A percentile compares a stretch with the other conserved stretches of the same genome.
Evolutionary conservation across 2,113 vertebrate genomes (phyloP).

Genomic region (Apeltes quadracus): DNA sequence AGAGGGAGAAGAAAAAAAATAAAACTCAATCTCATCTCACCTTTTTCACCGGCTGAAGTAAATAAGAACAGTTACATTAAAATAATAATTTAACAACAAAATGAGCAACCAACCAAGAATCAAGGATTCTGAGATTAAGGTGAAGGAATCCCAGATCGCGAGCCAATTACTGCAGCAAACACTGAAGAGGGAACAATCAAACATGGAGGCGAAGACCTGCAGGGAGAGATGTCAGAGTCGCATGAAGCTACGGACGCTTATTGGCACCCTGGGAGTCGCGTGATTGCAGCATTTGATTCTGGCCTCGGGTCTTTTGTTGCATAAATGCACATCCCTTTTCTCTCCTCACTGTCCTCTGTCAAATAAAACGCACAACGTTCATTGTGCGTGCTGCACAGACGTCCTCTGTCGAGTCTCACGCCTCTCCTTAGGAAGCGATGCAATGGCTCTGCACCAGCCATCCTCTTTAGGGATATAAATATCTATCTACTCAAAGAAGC

Average conservation of each 20-base stretch:
- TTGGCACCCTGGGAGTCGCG: neutral
- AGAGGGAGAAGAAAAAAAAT: slow-evolving; percentile 34
- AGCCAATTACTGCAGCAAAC: neutral
- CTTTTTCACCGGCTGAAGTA: slow-evolving; percentile 1
- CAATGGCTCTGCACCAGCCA: neutral
- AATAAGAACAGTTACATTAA: neutral
- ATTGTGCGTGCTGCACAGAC: neutral
- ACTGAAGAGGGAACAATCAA: neutral
- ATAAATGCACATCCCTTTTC: neutral
- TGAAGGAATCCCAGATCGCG: neutral
- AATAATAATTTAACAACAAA: neutral
- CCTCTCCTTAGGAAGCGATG: neutral
- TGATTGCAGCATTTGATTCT: neutral
- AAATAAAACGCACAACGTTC: neutral
- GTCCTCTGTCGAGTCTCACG: neutral
- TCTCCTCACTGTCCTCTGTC: neutral
- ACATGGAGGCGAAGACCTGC: neutral
- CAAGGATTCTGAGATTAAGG: neutral
- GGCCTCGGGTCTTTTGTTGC: neutral
- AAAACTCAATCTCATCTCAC: neutral
- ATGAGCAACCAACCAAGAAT: neutral
- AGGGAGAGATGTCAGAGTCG: too few species aligned
- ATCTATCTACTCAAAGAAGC: neutral
- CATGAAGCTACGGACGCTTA: neutral
- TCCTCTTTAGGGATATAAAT: neutral